Base-by-base conservation (phyloP, 35 echinoderm and acorn worm genomes). In the Ophioderma brevispina region DNA sequence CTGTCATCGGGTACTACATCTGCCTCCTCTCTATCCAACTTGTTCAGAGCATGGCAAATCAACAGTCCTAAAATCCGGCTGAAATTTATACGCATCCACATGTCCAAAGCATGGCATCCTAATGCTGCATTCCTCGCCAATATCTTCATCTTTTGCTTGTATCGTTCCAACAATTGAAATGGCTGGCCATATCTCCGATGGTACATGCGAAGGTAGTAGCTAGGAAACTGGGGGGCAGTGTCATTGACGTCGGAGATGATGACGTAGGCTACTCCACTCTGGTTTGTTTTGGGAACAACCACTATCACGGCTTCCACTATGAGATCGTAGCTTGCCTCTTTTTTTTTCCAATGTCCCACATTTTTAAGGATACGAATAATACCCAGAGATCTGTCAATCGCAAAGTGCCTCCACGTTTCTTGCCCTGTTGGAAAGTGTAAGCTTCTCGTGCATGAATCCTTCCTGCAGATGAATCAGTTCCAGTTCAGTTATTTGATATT, bases 261-360 rank as follows among this genome's bases (percentile, higher is more conserved):
- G 76, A 89, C 77, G 14, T 31, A 33, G 40, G 81, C 50, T 13
- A 40, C 77, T 21, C 49, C 78, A 2, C 10, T 13, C 11, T 37
- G 21, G 33, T 41, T 43, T 17, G 55, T 31, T 36, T 13, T 18
- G 13, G 86, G 86, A 33, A 46, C 49, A 13, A 75, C 86, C 15
- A 18, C n/a, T 35, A 81, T 78, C 4, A 78, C 35, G 28, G 87
- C 87, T 33, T 80, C 35, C 33, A 89, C 87, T 32, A 50, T 19
- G 15, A 89, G 21, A 11, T 43, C 41, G 36, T 89, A 89, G 0
- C 35, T 28, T 0, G 87, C n/a, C n/a, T n/a, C n/a, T n/a, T n/a
- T n/a, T n/a, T n/a, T n/a, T n/a, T n/a, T 89, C 87, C 23, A n/a
- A 76, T 76, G 49, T 89, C 87, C n/a, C 18, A 89, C 40, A 31